Conservation (phyloP, 1,140 invertebrate species). For the Drepana arcuata region DNA sequence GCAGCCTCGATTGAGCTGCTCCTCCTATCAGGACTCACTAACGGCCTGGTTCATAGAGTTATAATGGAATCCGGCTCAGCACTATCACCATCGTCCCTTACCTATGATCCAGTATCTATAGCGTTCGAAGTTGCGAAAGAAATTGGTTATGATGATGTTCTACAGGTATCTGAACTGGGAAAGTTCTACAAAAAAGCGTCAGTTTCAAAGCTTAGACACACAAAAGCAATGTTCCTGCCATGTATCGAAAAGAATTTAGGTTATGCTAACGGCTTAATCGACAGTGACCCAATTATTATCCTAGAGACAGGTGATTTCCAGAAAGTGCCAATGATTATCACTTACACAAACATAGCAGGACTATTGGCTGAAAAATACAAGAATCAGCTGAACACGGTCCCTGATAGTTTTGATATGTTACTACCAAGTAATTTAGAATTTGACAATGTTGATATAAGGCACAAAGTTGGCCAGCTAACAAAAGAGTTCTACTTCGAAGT, state of each 20-base stretch:
- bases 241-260: conserved; percentile 30
- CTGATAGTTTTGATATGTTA: conserved; percentile 29
- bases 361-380: conserved; percentile 17
- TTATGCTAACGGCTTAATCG: conserved; percentile 23
- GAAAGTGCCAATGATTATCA: conserved; percentile 37
- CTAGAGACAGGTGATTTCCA: conserved; percentile 25
- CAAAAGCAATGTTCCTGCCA: conserved; percentile 29
- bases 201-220: conserved; percentile 15
- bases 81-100: conserved; percentile 36
- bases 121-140: conserved; percentile 21
- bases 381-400: conserved; percentile 20
- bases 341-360: conserved; percentile 24
- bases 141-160: conserved; percentile 27
- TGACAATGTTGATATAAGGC: conserved; percentile 17
- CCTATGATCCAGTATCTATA: conserved; percentile 23
- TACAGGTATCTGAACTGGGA: conserved; percentile 11
- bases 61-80: conserved; percentile 50
- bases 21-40: conserved; percentile 28
- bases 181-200: conserved; percentile 26
- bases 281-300: conserved; percentile 31
- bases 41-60: conserved; percentile 34
- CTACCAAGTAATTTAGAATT: conserved; percentile 45
- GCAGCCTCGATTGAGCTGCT: conserved; percentile 38
- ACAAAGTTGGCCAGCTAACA: conserved; percentile 29
- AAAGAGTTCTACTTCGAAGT: conserved; percentile 47